Conservation (phyloP, 2,797 vertebrate genomes). For the Syndactyla subalaris region DNA sequence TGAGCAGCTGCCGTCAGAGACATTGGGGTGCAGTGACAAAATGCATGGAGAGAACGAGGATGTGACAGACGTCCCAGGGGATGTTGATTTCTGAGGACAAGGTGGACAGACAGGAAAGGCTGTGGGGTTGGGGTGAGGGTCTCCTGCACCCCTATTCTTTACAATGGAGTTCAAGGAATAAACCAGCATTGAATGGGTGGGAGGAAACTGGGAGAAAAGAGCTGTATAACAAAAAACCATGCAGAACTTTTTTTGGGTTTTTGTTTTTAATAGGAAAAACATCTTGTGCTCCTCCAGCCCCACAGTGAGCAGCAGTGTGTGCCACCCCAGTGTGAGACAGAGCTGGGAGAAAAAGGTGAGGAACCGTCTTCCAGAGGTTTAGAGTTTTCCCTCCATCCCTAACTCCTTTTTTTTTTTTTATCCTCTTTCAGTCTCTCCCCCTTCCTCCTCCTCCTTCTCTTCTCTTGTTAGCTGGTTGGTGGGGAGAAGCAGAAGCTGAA, state of each 20-base stretch:
- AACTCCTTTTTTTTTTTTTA: neutral
- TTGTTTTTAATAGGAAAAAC: neutral
- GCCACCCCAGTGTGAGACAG: neutral
- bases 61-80: neutral
- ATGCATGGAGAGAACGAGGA: neutral
- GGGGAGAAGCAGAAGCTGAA: neutral
- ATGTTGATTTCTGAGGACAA: neutral
- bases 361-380: neutral
- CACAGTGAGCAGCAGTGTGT: neutral
- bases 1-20: conserved; percentile 6
- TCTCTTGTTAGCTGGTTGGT: neutral
- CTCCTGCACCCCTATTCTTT: neutral
- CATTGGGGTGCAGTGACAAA: neutral
- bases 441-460: neutral
- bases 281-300: neutral
- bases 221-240: neutral
- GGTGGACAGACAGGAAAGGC: neutral
- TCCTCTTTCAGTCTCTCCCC: neutral
- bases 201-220: neutral
- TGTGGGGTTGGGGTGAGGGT: neutral
- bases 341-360: conserved; percentile 30
- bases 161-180: neutral
- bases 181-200: neutral
- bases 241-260: neutral
- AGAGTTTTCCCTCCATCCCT: conserved; percentile 58